These are phyloP conservation scores for Drosophila bunnanda DNA, from an alignment of 2,888 invertebrate genomes.

Conservation along the genomic window DNA sequence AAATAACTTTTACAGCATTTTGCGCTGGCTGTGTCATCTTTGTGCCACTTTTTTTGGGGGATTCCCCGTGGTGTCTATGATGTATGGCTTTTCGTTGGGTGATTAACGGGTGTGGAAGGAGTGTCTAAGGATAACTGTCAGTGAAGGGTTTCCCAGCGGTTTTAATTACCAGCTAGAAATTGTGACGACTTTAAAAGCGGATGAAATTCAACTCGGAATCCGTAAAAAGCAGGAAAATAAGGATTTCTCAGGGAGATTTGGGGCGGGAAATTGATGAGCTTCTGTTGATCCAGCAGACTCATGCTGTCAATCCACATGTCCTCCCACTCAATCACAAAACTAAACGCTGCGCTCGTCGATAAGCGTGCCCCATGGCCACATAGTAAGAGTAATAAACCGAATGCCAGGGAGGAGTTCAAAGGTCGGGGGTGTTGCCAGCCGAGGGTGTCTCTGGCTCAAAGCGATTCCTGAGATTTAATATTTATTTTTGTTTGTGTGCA, in stretches of 20 bases:
- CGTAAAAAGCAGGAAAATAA: slow-evolving; percentile 8
- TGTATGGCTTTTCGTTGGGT: slow-evolving; percentile 71
- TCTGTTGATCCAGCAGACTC: slow-evolving; percentile 81
- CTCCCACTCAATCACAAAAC: slow-evolving; percentile 79
- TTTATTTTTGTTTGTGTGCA: slow-evolving; percentile 82
- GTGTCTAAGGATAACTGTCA: slow-evolving; percentile 47
- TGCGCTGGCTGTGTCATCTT: slow-evolving; percentile 62
- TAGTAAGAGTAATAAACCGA: slow-evolving; percentile 33
- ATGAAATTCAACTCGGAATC: slow-evolving; percentile 20
- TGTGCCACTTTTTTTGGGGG: slow-evolving; percentile 52
- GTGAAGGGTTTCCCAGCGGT: slow-evolving; percentile 54
- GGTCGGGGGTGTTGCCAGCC: slow-evolving; percentile 16
- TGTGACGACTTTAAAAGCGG: slow-evolving; percentile 24
- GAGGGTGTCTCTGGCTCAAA: slow-evolving; percentile 52
- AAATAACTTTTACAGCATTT: slow-evolving; percentile 65
- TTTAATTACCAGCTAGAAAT: slow-evolving; percentile 68
- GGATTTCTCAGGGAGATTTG: slow-evolving; percentile 1
- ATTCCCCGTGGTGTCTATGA: slow-evolving; percentile 73
- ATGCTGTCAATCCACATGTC: slow-evolving; percentile 82
- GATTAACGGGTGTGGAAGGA: slow-evolving; percentile 46
- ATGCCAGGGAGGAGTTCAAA: slow-evolving; percentile 13
- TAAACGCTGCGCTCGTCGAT: slow-evolving; percentile 73
- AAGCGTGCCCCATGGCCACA: slow-evolving; percentile 70
- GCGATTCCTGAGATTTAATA: slow-evolving; percentile 77
- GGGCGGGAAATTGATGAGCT: slow-evolving; percentile 39